Percentiles rank a stretch among this genome's conserved stretches.
Conservation (phyloP, 1,140 invertebrate genomes). For the Saccostrea echinata region DNA sequence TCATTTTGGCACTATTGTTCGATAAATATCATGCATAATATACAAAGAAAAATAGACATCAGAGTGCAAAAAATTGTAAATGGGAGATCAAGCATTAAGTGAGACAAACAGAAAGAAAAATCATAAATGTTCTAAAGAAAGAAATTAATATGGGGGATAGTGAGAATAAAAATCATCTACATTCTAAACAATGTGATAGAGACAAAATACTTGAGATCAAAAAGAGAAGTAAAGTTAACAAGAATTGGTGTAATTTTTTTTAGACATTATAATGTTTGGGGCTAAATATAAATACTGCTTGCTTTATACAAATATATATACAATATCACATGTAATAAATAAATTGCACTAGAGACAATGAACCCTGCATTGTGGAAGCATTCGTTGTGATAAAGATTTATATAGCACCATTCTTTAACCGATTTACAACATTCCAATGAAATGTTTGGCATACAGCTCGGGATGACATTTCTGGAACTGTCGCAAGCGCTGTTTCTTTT, state of each 20-base stretch:
- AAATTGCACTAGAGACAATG: slow-evolving; percentile 28
- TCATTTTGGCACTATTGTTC: not conserved
- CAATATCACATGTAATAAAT: slow-evolving; percentile 26
- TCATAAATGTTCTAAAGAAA: not conserved
- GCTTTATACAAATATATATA: slow-evolving; percentile 30
- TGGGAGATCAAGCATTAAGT: not conserved
- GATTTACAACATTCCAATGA: slow-evolving; percentile 64
- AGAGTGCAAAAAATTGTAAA: not conserved
- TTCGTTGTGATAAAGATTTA: not conserved
- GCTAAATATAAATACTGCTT: slow-evolving; percentile 6
- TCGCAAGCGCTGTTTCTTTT: slow-evolving; percentile 79
- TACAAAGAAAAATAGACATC: not conserved
- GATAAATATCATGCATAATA: slow-evolving; percentile 29
- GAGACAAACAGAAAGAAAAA: not conserved
- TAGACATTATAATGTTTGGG: not conserved
- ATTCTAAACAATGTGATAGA: not conserved
- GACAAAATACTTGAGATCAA: not conserved
- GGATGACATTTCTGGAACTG: slow-evolving; percentile 77
- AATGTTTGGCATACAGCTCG: slow-evolving; percentile 71
- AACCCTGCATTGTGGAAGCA: slow-evolving; percentile 10
- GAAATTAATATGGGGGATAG: not conserved
- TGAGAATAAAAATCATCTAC: slow-evolving; percentile 2
- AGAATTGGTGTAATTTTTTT: not conserved
- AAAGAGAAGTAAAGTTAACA: not conserved
- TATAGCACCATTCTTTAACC: not conserved